These are phyloP conservation scores for Aplodontia rufa DNA, from an alignment of 2,113 vertebrate species.

Conservation along the genomic window DNA sequence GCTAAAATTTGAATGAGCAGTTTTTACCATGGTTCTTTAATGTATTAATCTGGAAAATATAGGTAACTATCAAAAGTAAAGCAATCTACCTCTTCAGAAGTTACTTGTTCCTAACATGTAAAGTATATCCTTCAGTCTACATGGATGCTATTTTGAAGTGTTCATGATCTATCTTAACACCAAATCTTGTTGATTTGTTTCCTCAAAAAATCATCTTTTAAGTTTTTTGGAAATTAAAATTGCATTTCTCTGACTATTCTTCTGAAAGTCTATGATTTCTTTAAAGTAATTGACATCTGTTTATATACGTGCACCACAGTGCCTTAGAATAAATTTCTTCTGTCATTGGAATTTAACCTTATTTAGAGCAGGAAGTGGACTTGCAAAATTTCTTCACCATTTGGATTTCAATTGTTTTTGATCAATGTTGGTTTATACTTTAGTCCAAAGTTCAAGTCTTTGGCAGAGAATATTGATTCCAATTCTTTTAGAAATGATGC, in stretches of 20 bases:
- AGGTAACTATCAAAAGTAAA: too few species aligned
- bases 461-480: slow-evolving; percentile 11
- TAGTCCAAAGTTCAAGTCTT: slow-evolving; percentile 34
- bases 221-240: neutral
- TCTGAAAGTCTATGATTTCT: neutral
- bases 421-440: slow-evolving; percentile 50
- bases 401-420: slow-evolving; percentile 58
- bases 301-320: neutral
- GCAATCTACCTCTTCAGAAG: neutral
- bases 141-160: neutral
- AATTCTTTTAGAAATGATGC: slow-evolving; percentile 23
- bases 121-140: neutral
- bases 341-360: neutral
- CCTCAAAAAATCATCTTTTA: neutral
- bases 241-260: neutral
- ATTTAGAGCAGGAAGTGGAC: neutral
- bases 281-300: neutral
- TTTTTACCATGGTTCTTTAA: neutral
- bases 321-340: neutral
- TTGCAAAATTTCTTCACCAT: slow-evolving; percentile 23
- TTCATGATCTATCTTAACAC: neutral
- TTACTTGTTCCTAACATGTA: neutral
- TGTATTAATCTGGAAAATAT: neutral
- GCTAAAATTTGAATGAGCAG: neutral
- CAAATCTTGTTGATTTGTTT: neutral